phyloP scores from a whole-genome alignment of 2,888 invertebrate species.

The Drosophila fulvimacula region DNA sequence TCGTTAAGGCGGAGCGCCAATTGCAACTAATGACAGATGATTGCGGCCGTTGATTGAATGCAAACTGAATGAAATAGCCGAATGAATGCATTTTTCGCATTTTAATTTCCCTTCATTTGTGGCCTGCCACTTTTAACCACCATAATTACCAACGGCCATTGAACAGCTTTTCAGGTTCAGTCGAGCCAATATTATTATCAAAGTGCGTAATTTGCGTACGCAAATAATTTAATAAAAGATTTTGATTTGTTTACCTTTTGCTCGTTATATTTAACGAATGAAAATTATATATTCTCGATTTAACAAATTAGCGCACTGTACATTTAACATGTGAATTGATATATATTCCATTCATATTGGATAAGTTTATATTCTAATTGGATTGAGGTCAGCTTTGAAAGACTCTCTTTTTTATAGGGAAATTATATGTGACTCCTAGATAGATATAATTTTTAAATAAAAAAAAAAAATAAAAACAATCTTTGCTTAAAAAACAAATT shows the following conservation, averaged over 20 bases:
- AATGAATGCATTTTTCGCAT: slow-evolving; percentile 11
- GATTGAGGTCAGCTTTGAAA: not conserved
- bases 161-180: slow-evolving; percentile 15
- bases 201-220: slow-evolving; percentile 4
- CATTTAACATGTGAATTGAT: not conserved
- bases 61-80: slow-evolving; percentile 5
- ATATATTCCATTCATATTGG: not conserved
- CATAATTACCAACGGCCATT: slow-evolving; percentile 7
- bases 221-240: not conserved
- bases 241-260: not conserved
- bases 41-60: slow-evolving; percentile 35
- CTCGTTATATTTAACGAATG: not conserved
- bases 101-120: slow-evolving; percentile 20
- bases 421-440: too few relatives aligned
- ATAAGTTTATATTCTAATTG: not conserved
- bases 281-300: not conserved
- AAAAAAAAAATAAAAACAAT: too few relatives aligned
- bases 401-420: too few relatives aligned
- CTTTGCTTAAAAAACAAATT: too few relatives aligned
- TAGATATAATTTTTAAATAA: too few relatives aligned
- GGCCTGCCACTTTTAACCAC: slow-evolving; percentile 10
- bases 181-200: not conserved
- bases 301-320: not conserved
- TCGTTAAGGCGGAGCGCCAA: slow-evolving; percentile 51
- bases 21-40: slow-evolving; percentile 47